Percentiles rank a stretch among this genome's conserved stretches.
Conservation (phyloP, 2,797 vertebrate species). For the Enteromius unitaeniatus region DNA sequence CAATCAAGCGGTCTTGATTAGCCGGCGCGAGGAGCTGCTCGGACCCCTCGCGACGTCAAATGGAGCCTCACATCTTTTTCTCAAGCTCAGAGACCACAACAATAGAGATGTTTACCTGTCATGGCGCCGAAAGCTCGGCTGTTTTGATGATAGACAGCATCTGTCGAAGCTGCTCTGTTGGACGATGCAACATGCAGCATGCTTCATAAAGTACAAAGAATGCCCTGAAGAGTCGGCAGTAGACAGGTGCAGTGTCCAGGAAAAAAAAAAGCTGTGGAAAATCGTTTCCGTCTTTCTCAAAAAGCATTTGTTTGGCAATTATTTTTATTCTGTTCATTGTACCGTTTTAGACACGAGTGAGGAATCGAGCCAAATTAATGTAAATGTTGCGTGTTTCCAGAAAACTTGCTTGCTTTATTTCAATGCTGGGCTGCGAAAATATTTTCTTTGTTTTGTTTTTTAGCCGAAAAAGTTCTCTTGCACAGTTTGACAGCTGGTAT, state of each 20-base stretch:
- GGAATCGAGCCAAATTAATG: conserved; percentile 46
- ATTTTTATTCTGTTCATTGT: conserved; percentile 29
- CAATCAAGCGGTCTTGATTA: conserved; percentile 98
- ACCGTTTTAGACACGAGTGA: conserved; percentile 55
- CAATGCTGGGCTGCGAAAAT: conserved; percentile 49
- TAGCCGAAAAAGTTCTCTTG: not conserved
- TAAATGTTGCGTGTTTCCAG: conserved; percentile 47
- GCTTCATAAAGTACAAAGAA: conserved; percentile 25
- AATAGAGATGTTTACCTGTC: conserved; percentile 49
- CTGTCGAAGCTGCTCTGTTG: conserved; percentile 28
- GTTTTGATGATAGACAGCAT: conserved; percentile 40
- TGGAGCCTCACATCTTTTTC: conserved; percentile 17
- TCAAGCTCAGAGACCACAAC: conserved; percentile 13
- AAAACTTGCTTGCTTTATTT: conserved; percentile 56
- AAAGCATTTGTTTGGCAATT: conserved; percentile 45
- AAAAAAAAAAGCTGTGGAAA: not conserved
- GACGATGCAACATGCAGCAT: not conserved
- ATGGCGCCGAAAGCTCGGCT: not conserved
- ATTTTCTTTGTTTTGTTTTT: conserved; percentile 63
- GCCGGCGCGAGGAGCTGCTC: conserved; percentile 83
- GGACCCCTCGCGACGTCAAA: conserved; percentile 81
- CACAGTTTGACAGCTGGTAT: conserved; percentile 60
- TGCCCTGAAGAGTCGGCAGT: conserved; percentile 22
- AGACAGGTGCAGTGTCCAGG: not conserved
- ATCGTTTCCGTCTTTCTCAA: not conserved